Conservation (phyloP, 1,140 invertebrate species). For the Maniola jurtina region DNA sequence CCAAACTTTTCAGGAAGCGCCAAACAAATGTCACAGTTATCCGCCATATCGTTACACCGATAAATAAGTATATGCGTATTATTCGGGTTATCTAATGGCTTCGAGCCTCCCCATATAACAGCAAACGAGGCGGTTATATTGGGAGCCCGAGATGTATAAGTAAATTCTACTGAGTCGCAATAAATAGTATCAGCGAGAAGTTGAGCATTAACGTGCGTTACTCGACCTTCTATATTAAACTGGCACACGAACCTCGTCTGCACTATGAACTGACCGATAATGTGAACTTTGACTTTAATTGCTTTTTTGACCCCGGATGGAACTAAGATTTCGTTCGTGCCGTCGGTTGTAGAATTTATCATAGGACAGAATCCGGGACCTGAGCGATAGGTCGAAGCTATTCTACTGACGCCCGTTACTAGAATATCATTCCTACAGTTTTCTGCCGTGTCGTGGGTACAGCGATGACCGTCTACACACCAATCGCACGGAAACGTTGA, state of each 20-base stretch:
- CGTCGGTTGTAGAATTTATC: slow-evolving; percentile 92
- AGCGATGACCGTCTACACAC: slow-evolving; percentile 98
- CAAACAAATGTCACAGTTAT: slow-evolving; percentile 96
- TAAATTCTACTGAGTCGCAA: slow-evolving; percentile 95
- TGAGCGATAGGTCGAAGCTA: slow-evolving; percentile 94
- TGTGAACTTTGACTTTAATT: slow-evolving; percentile 95
- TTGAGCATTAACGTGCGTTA: slow-evolving; percentile 94
- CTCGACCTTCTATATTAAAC: slow-evolving; percentile 96
- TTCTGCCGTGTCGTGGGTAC: slow-evolving; percentile 96
- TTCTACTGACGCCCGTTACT: slow-evolving; percentile 94
- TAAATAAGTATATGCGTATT: slow-evolving; percentile 93
- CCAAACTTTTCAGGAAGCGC: slow-evolving; percentile 93
- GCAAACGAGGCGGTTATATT: slow-evolving; percentile 97
- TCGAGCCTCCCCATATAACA: slow-evolving; percentile 96
- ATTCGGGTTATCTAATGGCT: slow-evolving; percentile 96
- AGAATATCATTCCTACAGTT: slow-evolving; percentile 97
- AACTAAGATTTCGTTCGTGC: slow-evolving; percentile 93
- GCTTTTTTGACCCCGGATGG: slow-evolving; percentile 93
- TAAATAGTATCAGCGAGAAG: slow-evolving; percentile 95
- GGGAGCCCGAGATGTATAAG: slow-evolving; percentile 91
- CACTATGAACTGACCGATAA: slow-evolving; percentile 96
- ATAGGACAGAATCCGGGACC: slow-evolving; percentile 96
- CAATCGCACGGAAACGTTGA: slow-evolving; percentile 97
- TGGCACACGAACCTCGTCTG: slow-evolving; percentile 96
- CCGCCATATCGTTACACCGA: slow-evolving; percentile 95